Base-by-base conservation (phyloP, 1,140 invertebrate species). In the Sinonovacula constricta region DNA sequence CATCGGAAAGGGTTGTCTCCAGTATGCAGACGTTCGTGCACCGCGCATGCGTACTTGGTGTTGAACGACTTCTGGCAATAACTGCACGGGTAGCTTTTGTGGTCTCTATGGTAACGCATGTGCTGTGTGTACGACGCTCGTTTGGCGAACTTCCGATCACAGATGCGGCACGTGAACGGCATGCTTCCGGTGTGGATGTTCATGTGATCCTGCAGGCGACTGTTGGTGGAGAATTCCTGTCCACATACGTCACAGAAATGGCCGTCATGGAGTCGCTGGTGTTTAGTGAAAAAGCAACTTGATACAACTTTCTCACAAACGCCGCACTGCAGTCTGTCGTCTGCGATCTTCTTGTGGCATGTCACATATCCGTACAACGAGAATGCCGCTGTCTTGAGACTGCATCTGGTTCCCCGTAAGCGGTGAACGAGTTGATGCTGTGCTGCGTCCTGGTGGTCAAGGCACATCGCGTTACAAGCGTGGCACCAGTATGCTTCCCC, bases 141-240 rank as follows among this genome's bases (percentile, higher is more conserved):
- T 28, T 74, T 71, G 28, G 78, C 36, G 53, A 97, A 97, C 87
- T 95, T 95, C 53, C 95, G 93, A n/a, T 95, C 95, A 89, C 96
- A 97, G 86, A 96, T 95, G n/a, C 95, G 93, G 91, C 96, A 97
- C 1, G 94, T 94, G 90, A 96, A 97, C 0, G 96, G 96, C 85
- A 96, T 96, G 89, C 96, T 95, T 88, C 96, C 96, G 33, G 95
- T 96, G 89, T 97, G 96, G 76, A 86, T 84, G 34, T 76, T 81
- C 59, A 85, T 65, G 57, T 85, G 83, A 39, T 85, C 82, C 18
- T 69, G 54, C 18, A 78, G 66, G 18, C 75, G 56, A 45, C 66
- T 69, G 57, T 69, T 78, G 57, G 54, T 69, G 26, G 54, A 51
- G 28, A 78, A 78, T 26, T 78, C 75, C 1, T 63, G 53, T 1